phyloP scores from a whole-genome alignment of 2,888 invertebrate genomes.

The Rhabditoides inermis region DNA sequence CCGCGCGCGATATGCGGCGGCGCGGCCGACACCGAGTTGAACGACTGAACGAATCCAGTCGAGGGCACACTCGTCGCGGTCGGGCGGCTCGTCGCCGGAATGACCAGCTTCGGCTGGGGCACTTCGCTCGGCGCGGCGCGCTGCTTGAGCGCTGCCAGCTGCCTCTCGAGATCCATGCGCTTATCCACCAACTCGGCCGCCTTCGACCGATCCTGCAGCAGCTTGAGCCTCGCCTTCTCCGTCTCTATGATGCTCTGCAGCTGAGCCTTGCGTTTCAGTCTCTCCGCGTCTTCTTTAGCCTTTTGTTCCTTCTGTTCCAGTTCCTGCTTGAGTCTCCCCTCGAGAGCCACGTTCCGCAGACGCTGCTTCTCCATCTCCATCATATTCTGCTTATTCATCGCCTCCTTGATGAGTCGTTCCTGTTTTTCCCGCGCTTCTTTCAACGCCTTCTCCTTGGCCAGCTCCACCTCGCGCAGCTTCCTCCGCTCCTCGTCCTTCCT shows the following conservation, averaged over 20 bases:
- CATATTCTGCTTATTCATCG: constrained; percentile 1
- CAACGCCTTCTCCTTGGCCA: neutral
- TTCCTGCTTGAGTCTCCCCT: neutral
- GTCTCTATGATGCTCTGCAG: no score
- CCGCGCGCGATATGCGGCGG: no score
- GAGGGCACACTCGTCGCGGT: no score
- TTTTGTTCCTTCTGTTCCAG: neutral
- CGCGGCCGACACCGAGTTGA: no score
- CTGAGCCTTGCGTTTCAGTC: neutral
- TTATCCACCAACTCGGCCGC: constrained; percentile 1
- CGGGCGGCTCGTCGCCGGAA: neutral
- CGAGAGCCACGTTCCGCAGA: no score
- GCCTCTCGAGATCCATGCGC: neutral
- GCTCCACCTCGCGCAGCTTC: neutral
- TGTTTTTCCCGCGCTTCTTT: neutral
- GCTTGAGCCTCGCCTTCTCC: no score
- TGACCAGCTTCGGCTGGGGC: constrained; percentile 6
- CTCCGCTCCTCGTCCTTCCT: neutral
- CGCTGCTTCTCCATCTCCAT: neutral
- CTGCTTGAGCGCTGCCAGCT: constrained; percentile 3
- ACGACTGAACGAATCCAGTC: no score
- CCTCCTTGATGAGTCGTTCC: no score
- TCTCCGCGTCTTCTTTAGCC: neutral
- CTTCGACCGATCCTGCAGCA: no score
- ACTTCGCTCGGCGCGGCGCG: neutral